Base-by-base conservation (phyloP, 1,140 invertebrate species). In the Aphelinus certus region DNA sequence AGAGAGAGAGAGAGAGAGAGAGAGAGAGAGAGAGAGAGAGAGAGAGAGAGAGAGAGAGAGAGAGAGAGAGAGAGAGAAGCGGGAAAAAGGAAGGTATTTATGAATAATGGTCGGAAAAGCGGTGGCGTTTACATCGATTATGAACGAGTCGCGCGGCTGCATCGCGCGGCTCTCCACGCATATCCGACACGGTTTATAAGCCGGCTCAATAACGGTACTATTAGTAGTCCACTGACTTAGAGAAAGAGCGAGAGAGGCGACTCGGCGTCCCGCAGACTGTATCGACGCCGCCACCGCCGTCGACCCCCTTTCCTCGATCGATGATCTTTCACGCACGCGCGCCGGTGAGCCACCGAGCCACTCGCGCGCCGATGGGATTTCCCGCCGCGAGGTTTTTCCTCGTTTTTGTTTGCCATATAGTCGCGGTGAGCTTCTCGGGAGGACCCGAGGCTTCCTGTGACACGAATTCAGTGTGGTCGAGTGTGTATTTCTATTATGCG, bases 201-300 rank as follows among this genome's bases (percentile, higher is more conserved):
- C 53, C 75, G 57, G 55, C 66, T 70, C 9, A 47, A 3, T 79
- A 79, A 79, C 78, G 78, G 78, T 75, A 79, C 70, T 71, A 62
- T 77, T 79, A 79, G 78, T 79, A 76, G 78, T 76, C 75, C 78
- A 76, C 55, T 79, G 73, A 71, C 78, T 76, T 75, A 76, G 63
- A 75, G 60, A 60, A 56, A 51, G 47, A 53, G 49, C 55, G 46
- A 47, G 46, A 3, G 48, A 47, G 58, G 55, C 51, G n/a, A 51
- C 9, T 53, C 51, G 4, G 48, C 42, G 9, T 46, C 53, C 47
- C 26, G 43, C 5, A 9, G 49, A 51, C 68, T 67, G 67, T 65
- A 6, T 53, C 51, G 4, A 4, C 51, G 4, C 62, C 73, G 65
- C 60, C 56, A 68, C 3, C 42, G 7, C 47, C 42, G 64, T 4